phyloP scores from a whole-genome alignment of 2,888 invertebrate genomes.

The Scaptomyza caliginosa region DNA sequence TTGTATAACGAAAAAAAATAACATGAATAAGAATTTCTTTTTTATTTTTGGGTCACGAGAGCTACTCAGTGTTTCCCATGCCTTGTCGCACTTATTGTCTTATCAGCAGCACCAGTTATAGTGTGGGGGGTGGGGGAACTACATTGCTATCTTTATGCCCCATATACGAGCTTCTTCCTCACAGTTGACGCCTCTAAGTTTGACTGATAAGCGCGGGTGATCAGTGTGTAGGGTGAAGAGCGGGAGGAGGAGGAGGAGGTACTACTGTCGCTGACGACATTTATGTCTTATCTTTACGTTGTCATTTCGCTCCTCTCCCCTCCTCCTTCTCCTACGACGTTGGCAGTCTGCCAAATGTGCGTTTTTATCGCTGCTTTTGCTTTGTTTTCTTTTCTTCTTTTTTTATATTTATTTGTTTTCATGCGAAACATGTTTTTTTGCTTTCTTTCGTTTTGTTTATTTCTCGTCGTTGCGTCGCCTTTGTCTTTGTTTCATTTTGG shows the following conservation, averaged over 20 bases:
- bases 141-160: constrained; percentile 46
- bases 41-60: constrained; percentile 2
- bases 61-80: constrained; percentile 28
- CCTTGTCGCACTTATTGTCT: constrained; percentile 10
- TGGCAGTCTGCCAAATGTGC: constrained; percentile 45
- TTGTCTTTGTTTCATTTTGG: constrained; percentile 50
- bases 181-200: constrained; percentile 30
- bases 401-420: constrained; percentile 63
- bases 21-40: too few relatives aligned
- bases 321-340: background rate
- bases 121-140: background rate
- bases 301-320: constrained; percentile 17
- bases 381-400: constrained; percentile 35
- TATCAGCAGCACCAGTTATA: constrained; percentile 32
- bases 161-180: constrained; percentile 26
- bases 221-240: background rate
- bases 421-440: constrained; percentile 60
- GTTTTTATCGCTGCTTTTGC: constrained; percentile 12
- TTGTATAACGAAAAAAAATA: constrained; percentile 35
- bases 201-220: constrained; percentile 51
- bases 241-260: background rate
- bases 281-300: constrained; percentile 3
- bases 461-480: constrained; percentile 41
- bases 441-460: too few relatives aligned
- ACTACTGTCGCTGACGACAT: constrained; percentile 21